Evolutionary conservation across 2,797 vertebrate species (phyloP), one percentile per base, ranked within the genome.

Genomic region (Muraenolepis orangiensis): DNA sequence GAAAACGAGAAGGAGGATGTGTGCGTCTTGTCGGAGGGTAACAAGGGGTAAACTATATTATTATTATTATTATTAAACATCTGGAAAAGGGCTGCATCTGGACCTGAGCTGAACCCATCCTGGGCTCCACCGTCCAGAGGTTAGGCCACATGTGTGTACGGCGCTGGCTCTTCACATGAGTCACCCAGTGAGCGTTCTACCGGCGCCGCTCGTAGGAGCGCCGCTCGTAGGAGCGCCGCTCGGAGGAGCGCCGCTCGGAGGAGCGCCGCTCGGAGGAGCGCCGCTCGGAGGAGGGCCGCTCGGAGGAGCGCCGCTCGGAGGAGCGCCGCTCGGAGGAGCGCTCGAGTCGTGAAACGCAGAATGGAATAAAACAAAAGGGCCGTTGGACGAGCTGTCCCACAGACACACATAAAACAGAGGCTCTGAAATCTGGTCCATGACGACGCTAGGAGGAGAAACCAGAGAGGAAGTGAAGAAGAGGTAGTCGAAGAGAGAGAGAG

Each of bases 401-500:
- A 84, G 69, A 80, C 40, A 74, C 40, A 74, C 73, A 76, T 74
- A 78, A 86, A 76, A 80, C 78, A 71, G 71, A 40, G 80, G 75
- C 75, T 80, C 81, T 87, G 77, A 87, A 89, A 89, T 91, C 80
- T 70, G 84, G 75, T 75, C n/a, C n/a, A n/a, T 85, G 51, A 61
- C 51, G 51, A 8, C 20, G 51, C n/a, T n/a, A 61, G 51, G 51
- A 57, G 57, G 81, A 36, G 78, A 78, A 0, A 29, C 74, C 64
- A 78, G 73, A 86, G 83, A 87, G 46, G 84, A 83, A 88, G 57
- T 46, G 72, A 67, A 31, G 75, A 78, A 6, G 40, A 73, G n/a
- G 29, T 26, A 70, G 68, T 66, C n/a, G n/a, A n/a, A n/a, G n/a
- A n/a, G n/a, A n/a, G n/a, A n/a, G n/a, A n/a, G n/a, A n/a, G n/a